These are phyloP conservation scores for Matsumyia berberina DNA, from an alignment of 2,888 invertebrate genomes.

Conservation along the genomic window DNA sequence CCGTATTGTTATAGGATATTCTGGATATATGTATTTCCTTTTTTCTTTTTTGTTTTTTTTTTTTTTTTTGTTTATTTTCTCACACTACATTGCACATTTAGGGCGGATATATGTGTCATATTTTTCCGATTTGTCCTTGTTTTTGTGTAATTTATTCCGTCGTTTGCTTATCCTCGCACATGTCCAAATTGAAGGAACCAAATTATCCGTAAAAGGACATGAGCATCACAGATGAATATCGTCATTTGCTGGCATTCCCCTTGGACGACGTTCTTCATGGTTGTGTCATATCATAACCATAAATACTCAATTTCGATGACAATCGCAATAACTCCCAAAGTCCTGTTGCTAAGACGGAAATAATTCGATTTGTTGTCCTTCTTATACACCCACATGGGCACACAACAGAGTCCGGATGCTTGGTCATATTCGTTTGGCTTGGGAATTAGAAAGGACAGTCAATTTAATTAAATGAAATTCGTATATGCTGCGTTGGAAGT, in stretches of 20 bases:
- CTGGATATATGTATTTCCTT: background rate
- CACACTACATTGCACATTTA: background rate
- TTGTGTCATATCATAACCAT: slow-evolving; percentile 40
- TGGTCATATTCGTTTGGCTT: slow-evolving; percentile 6
- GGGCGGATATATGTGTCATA: background rate
- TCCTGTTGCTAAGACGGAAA: background rate
- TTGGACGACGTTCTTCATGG: slow-evolving; percentile 30
- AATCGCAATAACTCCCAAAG: slow-evolving; percentile 6
- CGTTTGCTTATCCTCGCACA: slow-evolving; percentile 13
- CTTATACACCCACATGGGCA: background rate
- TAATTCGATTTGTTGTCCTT: background rate
- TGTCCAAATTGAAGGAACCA: slow-evolving; percentile 14
- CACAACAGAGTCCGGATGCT: background rate
- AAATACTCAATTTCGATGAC: slow-evolving; percentile 58
- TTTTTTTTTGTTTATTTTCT: background rate
- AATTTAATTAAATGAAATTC: slow-evolving; percentile 13
- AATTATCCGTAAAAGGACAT: slow-evolving; percentile 52
- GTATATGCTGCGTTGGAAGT: no score
- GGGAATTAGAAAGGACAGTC: slow-evolving; percentile 3
- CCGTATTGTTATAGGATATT: slow-evolving; percentile 17
- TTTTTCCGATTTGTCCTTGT: slow-evolving; percentile 14
- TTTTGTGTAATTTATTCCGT: background rate
- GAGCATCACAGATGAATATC: slow-evolving; percentile 17
- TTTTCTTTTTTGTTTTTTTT: slow-evolving; percentile 1
- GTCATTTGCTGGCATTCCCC: slow-evolving; percentile 30